Conservation (phyloP, 2,888 invertebrate genomes). For the Carabus problematicus region DNA sequence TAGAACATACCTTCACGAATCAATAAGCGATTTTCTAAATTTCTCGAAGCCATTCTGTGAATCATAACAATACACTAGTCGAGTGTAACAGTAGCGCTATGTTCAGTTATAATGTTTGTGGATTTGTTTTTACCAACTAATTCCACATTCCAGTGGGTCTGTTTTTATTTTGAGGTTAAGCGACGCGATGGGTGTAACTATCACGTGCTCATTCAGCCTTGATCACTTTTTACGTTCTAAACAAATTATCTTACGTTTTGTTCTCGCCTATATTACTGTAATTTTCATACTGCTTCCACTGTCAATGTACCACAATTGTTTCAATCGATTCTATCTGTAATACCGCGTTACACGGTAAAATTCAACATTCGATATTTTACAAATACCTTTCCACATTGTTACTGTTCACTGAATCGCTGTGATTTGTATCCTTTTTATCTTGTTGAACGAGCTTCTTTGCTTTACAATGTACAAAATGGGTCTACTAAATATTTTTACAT, state of each 20-base stretch:
- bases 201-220: slow-evolving; percentile 36
- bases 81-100: slow-evolving; percentile 7
- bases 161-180: slow-evolving; percentile 9
- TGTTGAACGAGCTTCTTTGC: no score
- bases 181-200: slow-evolving; percentile 13
- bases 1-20: background rate
- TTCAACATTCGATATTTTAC: no score
- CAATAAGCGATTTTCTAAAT: slow-evolving; percentile 23
- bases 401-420: no score
- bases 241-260: slow-evolving; percentile 20
- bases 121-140: slow-evolving; percentile 14
- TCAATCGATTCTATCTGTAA: no score
- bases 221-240: slow-evolving; percentile 24
- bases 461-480: no score
- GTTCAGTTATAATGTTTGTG: slow-evolving; percentile 18
- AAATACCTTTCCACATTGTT: no score
- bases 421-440: no score
- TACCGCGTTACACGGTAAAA: no score
- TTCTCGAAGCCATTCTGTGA: background rate
- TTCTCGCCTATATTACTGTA: slow-evolving; percentile 26
- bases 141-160: slow-evolving; percentile 20
- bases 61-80: background rate
- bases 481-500: no score
- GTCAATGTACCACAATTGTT: slow-evolving; percentile 22
- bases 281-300: slow-evolving; percentile 24